Percentiles rank a stretch among this genome's conserved stretches.
Evolutionary conservation across 1,140 invertebrate genomes (phyloP).

Genomic region (Pogonomyrmex californicus): DNA sequence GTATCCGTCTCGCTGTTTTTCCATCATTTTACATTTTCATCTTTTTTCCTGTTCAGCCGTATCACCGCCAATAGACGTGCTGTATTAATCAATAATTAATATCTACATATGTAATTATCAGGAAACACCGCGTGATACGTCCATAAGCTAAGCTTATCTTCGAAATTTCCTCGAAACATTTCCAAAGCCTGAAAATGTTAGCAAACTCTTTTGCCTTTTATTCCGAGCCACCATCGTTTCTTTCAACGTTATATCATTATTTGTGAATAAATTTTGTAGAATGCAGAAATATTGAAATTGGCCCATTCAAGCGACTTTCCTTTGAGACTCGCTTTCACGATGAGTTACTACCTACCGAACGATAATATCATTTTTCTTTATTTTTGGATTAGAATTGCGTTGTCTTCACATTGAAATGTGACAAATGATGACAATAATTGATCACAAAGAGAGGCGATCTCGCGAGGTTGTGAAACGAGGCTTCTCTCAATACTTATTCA

Average conservation of each 20-base stretch:
- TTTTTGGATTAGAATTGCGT: no score
- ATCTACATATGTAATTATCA: slow-evolving; percentile 1
- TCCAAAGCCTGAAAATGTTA: not conserved
- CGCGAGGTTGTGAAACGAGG: not conserved
- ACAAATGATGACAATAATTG: not conserved
- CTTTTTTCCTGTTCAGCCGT: not conserved
- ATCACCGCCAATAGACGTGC: not conserved
- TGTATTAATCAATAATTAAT: slow-evolving; percentile 33
- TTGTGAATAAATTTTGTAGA: not conserved
- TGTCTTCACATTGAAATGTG: not conserved
- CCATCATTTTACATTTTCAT: slow-evolving; percentile 7
- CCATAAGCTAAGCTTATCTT: not conserved
- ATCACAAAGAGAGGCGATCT: not conserved
- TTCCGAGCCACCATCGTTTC: not conserved
- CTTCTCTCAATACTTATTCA: not conserved
- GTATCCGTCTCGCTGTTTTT: not conserved
- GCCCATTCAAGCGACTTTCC: not conserved
- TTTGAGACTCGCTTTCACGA: not conserved
- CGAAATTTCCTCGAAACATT: not conserved
- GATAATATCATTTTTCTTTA: not conserved
- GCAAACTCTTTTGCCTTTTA: not conserved
- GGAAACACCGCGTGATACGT: not conserved
- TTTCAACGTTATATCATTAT: not conserved
- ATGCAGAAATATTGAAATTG: slow-evolving; percentile 4
- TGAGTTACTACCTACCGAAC: not conserved